Base-by-base conservation (phyloP, 2,797 vertebrate genomes). In the Neopelma chrysocephalum region DNA sequence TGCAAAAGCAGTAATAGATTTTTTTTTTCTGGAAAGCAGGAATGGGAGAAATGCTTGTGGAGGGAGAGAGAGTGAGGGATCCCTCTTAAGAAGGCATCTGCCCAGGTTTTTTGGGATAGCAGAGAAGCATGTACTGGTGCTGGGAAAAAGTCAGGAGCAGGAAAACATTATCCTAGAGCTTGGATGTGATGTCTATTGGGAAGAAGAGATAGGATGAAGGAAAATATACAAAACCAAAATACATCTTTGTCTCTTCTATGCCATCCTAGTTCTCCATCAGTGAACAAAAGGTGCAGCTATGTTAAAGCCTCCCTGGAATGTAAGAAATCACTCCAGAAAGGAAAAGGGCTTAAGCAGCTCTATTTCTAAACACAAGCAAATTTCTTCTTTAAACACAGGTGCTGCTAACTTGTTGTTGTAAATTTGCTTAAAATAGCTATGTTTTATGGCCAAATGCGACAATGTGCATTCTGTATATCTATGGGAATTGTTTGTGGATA, bases 261-360 rank as follows among this genome's bases (percentile, higher is more conserved):
- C 19, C 1, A 21, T 58, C 8, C 14, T 60, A 25, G 20, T 54
- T 61, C 16, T 4, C 16, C 9, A 8, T 64, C 11, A 17, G 43
- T 82, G 89, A 91, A 57, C 40, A 85, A 82, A 93, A 93, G 76
- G n/a, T 84, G 18, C 58, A 43, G 58, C 45, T 31, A 3, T 36
- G 38, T 58, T 75, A 61, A 93, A 64, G 19, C 56, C 43, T 81
- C 9, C 21, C 43, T 88, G 76, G 71, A 88, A 94, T 90, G 45
- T 75, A 27, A 71, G 42, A 87, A 72, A 68, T n/a, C 34, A 70
- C 36, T 87, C 29, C 34, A 62, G 27, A 81, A 91, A 88, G 29
- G 7, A 73, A 58, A 68, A 58, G 29, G 25, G 20, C 36, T 91
- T 91, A 48, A 88, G 76, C 14, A 78, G 60, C 48, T 88, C 66